A percentile compares a stretch with the other conserved stretches of the same genome.
These are phyloP conservation scores for Lomographa bimaculata DNA, from an alignment of 2,888 invertebrate species.

Conservation along the genomic window DNA sequence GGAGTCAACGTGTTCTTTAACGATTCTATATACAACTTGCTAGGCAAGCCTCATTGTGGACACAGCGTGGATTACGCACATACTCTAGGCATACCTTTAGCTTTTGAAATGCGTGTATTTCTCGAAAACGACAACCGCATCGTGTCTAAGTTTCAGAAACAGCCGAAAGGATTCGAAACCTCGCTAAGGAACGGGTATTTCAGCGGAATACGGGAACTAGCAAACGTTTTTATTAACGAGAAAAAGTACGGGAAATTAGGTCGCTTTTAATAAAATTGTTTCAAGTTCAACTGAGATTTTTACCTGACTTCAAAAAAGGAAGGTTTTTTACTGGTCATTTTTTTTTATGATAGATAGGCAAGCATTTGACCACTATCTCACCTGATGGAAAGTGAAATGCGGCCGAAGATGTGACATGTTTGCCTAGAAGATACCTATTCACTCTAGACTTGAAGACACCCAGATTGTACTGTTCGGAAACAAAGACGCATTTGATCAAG, in stretches of 20 bases:
- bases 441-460: too few species aligned
- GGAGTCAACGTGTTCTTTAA: conserved; percentile 56
- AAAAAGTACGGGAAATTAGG: conserved; percentile 41
- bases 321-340: too few species aligned
- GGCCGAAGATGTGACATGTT: too few species aligned
- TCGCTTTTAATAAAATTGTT: conserved; percentile 33
- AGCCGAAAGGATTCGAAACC: conserved; percentile 57
- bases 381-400: too few species aligned
- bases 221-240: conserved; percentile 49
- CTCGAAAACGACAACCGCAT: conserved; percentile 51
- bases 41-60: conserved; percentile 59
- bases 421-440: too few species aligned
- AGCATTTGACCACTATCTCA: too few species aligned
- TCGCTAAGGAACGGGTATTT: conserved; percentile 63
- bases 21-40: conserved; percentile 51
- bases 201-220: conserved; percentile 63
- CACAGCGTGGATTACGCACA: conserved; percentile 69
- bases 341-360: too few species aligned
- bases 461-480: too few species aligned
- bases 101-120: conserved; percentile 71
- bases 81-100: conserved; percentile 44
- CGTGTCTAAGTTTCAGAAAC: conserved; percentile 56
- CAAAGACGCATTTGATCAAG: too few species aligned
- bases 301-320: too few species aligned
- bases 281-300: conserved; percentile 17